A percentile compares a stretch with the other conserved stretches of the same genome.
Evolutionary conservation across 2,797 vertebrate genomes (phyloP).

Genomic region (Bovichtus variegatus): DNA sequence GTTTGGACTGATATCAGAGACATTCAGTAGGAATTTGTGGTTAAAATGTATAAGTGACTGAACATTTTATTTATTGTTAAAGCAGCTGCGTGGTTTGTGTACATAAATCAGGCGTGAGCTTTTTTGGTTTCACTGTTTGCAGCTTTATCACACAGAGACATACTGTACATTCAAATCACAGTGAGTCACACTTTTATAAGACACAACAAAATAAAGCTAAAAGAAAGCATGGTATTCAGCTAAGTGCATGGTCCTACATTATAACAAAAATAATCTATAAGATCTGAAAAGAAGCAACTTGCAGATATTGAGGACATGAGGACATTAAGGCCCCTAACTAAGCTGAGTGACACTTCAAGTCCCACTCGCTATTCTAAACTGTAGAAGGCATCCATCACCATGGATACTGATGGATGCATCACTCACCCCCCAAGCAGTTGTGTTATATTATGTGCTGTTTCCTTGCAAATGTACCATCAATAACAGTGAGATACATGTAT

Average conservation of each 20-base stretch:
- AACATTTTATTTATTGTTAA: neutral
- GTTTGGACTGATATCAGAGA: neutral
- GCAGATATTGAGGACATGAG: constrained; percentile 14
- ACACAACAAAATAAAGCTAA: neutral
- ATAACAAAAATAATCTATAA: constrained; percentile 3
- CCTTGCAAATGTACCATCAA: neutral
- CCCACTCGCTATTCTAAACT: neutral
- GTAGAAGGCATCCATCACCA: constrained; percentile 9
- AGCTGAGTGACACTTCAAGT: constrained; percentile 8
- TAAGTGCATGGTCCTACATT: neutral
- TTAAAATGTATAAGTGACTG: neutral
- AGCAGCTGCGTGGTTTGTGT: neutral
- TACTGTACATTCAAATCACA: constrained; percentile 14
- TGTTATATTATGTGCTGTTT: neutral
- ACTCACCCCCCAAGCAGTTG: constrained; percentile 32
- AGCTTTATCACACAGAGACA: neutral
- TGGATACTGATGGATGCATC: constrained; percentile 26
- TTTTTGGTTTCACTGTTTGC: neutral
- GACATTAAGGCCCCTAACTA: neutral
- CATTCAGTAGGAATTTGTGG: neutral
- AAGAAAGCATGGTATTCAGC: neutral
- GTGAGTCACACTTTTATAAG: neutral
- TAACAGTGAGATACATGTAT: neutral
- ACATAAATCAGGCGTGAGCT: neutral
- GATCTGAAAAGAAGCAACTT: neutral